phyloP scores from a whole-genome alignment of 2,888 invertebrate species.

The Microctonus aethiopoides region DNA sequence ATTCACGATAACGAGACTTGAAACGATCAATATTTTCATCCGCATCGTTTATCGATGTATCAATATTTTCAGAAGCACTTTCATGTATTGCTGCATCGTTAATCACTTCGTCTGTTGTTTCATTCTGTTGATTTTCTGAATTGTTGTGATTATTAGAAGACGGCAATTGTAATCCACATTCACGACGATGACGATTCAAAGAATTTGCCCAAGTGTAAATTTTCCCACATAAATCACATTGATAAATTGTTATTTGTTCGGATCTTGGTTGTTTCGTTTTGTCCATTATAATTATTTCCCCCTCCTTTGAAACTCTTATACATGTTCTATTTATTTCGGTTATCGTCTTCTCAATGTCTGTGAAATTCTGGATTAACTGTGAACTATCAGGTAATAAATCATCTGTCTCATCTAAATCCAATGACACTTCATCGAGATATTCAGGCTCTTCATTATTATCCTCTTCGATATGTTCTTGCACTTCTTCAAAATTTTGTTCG shows the following conservation, averaged over 20 bases:
- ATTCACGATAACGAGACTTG: constrained; percentile 37
- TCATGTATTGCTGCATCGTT: neutral
- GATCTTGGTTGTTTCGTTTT: constrained; percentile 2
- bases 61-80: neutral
- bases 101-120: neutral
- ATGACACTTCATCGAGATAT: constrained; percentile 15
- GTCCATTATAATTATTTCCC: constrained; percentile 20
- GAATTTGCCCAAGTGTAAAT: constrained; percentile 35
- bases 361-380: neutral
- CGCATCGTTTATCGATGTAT: constrained; percentile 16
- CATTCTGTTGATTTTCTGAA: neutral
- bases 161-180: constrained; percentile 13
- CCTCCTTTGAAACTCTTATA: constrained; percentile 8
- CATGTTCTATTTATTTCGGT: neutral
- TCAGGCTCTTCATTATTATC: constrained; percentile 17
- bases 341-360: neutral
- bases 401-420: neutral
- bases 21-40: no score
- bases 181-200: constrained; percentile 31
- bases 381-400: neutral
- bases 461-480: no score
- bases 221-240: constrained; percentile 34
- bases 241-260: constrained; percentile 11
- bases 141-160: neutral
- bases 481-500: neutral